phyloP scores from a whole-genome alignment of 2,113 vertebrate genomes.

The Brienomyrus brachyistius region DNA sequence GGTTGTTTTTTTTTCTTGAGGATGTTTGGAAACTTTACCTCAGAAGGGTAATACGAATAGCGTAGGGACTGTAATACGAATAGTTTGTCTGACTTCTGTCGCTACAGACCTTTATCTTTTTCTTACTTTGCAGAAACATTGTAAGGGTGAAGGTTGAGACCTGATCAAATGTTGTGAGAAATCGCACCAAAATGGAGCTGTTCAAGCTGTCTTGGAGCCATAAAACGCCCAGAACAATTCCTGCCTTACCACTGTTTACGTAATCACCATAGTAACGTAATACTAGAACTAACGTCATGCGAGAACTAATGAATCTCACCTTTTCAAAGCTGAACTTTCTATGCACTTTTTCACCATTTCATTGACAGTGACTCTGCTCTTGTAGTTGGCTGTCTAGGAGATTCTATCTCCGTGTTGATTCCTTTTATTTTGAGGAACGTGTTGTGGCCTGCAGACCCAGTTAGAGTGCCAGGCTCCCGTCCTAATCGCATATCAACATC shows the following conservation, averaged over 20 bases:
- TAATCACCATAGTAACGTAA: background rate
- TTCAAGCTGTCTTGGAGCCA: background rate
- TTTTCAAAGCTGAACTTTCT: background rate
- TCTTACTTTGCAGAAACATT: background rate
- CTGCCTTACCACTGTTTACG: background rate
- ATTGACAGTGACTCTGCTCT: background rate
- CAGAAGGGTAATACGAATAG: background rate
- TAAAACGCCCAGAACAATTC: background rate
- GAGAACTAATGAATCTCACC: background rate
- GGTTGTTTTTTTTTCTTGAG: background rate
- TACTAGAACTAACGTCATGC: background rate
- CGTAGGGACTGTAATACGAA: background rate
- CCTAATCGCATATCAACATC: background rate
- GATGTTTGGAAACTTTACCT: background rate
- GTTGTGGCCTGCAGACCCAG: background rate
- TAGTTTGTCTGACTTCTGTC: background rate
- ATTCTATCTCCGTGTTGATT: background rate
- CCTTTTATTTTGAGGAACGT: background rate
- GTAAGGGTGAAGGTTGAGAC: background rate
- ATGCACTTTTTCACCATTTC: background rate
- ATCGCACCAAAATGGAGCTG: background rate
- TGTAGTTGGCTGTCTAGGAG: background rate
- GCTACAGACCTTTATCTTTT: background rate
- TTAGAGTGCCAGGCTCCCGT: background rate
- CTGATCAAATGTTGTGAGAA: background rate